These are phyloP conservation scores for Parasteatoda tepidariorum DNA, from an alignment of 1,140 invertebrate genomes.

Conservation along the genomic window DNA sequence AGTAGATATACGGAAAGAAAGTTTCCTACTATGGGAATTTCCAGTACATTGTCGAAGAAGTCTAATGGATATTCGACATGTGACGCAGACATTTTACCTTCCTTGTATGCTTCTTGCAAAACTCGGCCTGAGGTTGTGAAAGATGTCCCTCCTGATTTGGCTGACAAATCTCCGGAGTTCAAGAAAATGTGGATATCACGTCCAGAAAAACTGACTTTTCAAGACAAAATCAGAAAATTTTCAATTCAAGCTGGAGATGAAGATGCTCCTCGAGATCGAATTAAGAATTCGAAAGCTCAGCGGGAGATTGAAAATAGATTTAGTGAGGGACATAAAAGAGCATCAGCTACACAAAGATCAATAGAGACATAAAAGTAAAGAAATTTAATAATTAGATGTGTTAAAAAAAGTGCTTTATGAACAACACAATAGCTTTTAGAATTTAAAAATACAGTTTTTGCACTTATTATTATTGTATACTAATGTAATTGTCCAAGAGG, in stretches of 20 bases:
- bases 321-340: slow-evolving; percentile 21
- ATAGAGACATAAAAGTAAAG: not conserved
- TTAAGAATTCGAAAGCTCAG: slow-evolving; percentile 90
- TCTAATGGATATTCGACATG: slow-evolving; percentile 10
- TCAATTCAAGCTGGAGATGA: slow-evolving; percentile 83
- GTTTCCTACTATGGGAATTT: slow-evolving; percentile 40
- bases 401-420: no score
- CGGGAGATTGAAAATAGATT: slow-evolving; percentile 76
- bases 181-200: slow-evolving; percentile 74
- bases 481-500: no score
- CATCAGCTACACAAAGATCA: not conserved
- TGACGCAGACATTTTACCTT: slow-evolving; percentile 20
- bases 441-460: no score
- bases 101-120: slow-evolving; percentile 32
- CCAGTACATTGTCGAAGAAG: slow-evolving; percentile 34
- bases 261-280: slow-evolving; percentile 88
- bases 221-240: slow-evolving; percentile 98
- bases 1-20: slow-evolving; percentile 7
- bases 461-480: no score
- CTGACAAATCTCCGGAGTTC: slow-evolving; percentile 40
- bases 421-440: no score
- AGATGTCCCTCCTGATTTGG: slow-evolving; percentile 27
- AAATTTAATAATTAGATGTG: no score
- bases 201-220: slow-evolving; percentile 91
- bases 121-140: not conserved